These are phyloP conservation scores for Herpetotheres cachinnans DNA, from an alignment of 2,113 vertebrate genomes.

Conservation along the genomic window DNA sequence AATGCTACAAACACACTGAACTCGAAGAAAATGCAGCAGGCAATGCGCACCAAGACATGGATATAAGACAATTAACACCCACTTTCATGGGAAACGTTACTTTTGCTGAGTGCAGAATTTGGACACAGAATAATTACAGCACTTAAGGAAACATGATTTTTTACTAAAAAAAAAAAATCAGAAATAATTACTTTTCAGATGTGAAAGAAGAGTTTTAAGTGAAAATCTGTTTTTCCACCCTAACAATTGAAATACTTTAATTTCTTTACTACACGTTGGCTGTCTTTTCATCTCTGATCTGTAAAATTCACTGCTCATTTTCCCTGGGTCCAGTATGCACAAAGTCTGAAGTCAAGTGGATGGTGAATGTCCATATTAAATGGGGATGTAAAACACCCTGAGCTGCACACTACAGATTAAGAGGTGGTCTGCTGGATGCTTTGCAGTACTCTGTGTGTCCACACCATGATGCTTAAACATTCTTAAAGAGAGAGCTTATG, in stretches of 20 bases:
- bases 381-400: not conserved
- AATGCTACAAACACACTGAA: not conserved
- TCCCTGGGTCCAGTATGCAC: fast-evolving
- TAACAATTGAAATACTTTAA: not conserved
- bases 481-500: not conserved
- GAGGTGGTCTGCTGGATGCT: not conserved
- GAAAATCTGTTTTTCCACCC: not conserved
- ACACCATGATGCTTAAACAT: not conserved
- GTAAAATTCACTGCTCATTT: not conserved
- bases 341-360: not conserved
- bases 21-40: not conserved
- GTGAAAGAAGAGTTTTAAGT: not conserved
- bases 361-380: not conserved
- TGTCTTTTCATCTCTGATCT: not conserved
- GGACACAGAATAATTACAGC: not conserved
- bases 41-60: fast-evolving
- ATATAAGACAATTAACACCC: not conserved
- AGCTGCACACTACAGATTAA: not conserved
- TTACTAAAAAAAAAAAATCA: not conserved
- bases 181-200: not conserved
- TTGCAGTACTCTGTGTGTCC: not conserved
- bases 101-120: not conserved
- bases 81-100: not conserved
- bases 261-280: not conserved
- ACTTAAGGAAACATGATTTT: not conserved